phyloP scores from a whole-genome alignment of 2,888 invertebrate species.

The Eupithecia dodoneata region DNA sequence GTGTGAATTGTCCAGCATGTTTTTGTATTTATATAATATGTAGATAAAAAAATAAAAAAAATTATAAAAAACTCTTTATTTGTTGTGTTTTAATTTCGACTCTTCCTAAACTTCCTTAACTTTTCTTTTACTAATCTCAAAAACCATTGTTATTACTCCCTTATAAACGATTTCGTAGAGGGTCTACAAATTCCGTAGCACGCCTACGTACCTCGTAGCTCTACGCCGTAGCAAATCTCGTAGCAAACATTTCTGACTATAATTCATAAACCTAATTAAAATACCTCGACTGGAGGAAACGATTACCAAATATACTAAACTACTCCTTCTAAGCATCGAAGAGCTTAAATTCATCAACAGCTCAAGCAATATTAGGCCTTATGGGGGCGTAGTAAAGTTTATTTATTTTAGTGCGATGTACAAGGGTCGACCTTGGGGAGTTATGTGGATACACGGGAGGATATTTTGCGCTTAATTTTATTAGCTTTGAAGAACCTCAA shows the following conservation, averaged over 20 bases:
- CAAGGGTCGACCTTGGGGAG: slow-evolving; percentile 25
- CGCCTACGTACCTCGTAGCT: neutral
- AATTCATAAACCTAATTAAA: slow-evolving; percentile 24
- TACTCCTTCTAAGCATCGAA: slow-evolving; percentile 5
- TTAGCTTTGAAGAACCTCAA: slow-evolving; percentile 4
- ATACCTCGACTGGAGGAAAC: slow-evolving; percentile 21
- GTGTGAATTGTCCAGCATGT: no score
- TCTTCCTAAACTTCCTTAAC: no score
- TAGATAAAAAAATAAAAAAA: no score
- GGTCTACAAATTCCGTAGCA: neutral
- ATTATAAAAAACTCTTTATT: no score
- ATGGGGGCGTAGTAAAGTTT: slow-evolving; percentile 14
- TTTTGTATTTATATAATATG: no score
- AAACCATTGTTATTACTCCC: no score
- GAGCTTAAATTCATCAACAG: neutral
- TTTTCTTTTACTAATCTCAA: no score
- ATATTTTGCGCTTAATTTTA: slow-evolving; percentile 10
- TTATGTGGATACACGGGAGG: slow-evolving; percentile 17
- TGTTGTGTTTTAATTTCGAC: no score
- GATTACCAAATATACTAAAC: slow-evolving; percentile 12
- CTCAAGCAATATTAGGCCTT: neutral
- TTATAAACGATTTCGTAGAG: neutral
- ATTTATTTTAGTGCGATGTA: slow-evolving; percentile 13
- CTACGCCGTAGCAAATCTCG: neutral
- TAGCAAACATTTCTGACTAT: slow-evolving; percentile 5